Conservation (phyloP, 2,797 vertebrate genomes). For the Gambelia wislizenii region DNA sequence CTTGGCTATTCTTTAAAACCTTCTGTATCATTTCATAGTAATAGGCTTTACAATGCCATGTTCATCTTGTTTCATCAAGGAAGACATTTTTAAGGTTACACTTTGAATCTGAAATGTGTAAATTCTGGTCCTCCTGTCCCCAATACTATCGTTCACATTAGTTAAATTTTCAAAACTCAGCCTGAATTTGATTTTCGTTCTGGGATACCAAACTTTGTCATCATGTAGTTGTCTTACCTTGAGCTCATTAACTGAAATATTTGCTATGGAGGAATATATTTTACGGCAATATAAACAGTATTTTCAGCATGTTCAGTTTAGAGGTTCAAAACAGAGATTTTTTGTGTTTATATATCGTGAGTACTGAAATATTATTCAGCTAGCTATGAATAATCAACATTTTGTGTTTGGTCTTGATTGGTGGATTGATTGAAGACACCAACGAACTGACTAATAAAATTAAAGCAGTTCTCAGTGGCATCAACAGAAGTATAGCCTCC, state of each 20-base stretch:
- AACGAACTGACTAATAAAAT: neutral
- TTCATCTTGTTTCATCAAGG: conserved; percentile 55
- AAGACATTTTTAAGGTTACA: conserved; percentile 31
- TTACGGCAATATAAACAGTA: neutral
- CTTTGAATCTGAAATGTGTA: conserved; percentile 40
- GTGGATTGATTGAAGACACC: neutral
- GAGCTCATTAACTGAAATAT: neutral
- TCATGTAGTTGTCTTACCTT: neutral
- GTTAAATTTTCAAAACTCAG: neutral
- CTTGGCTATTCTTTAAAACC: conserved; percentile 50
- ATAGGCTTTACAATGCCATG: conserved; percentile 31
- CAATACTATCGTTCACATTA: neutral
- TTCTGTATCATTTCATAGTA: conserved; percentile 47
- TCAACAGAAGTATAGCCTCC: no score
- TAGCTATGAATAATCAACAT: neutral
- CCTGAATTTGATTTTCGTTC: conserved; percentile 35
- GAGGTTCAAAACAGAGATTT: neutral
- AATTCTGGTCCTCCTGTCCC: conserved; percentile 31
- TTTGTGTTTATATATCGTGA: neutral
- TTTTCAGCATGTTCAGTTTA: conserved; percentile 4
- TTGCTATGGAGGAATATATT: neutral
- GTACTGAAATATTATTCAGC: neutral
- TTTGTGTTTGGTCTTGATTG: neutral
- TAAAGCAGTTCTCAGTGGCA: neutral
- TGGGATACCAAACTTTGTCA: conserved; percentile 36